Evolutionary conservation across 2,888 invertebrate species (phyloP), one percentile per base, ranked within the genome.

Genomic region (Apodemia zela): DNA sequence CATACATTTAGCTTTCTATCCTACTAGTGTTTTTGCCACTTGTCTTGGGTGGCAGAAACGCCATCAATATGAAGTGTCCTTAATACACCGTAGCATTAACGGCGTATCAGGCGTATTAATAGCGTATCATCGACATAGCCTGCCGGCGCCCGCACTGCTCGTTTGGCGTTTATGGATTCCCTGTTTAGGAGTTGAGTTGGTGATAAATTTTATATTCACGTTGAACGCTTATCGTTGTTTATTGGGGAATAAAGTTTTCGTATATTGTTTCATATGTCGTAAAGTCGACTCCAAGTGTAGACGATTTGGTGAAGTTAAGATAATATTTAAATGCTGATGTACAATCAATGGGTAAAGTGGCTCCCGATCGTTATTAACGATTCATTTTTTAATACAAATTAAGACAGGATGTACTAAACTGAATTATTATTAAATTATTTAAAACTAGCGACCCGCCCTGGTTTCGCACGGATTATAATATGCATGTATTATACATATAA

Each of bases 81-180:
- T 68, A 70, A 71, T 76, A 77, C 76, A 75, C 77, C 80, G 75
- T 75, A 78, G 76, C 84, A 85, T 87, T 87, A 87, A 81, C 80
- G 79, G 72, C 77, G 80, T 87, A 87, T 87, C 85, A 76, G 81
- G 73, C 72, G 78, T 82, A 87, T 88, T 89, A 88, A 88, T 87
- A 84, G 83, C 80, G 76, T 80, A 86, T 88, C 84, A 89, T 84
- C 81, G 83, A 79, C 86, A 88, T 87, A 86, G 79, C 78, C 68
- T 68, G 67, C 64, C 69, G 70, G 68, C 70, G 69, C 73, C 69
- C 69, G 66, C 66, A 67, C 63, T 63, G 68, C 67, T 68, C 71
- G 69, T 71, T 69, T 64, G 63, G 51, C 68, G 59, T 70, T 70
- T 69, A 72, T 72, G 66, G 70, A 69, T 66, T 68, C 72, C 66